A percentile compares a stretch with the other conserved stretches of the same genome.
These are phyloP conservation scores for Hiodon tergisus DNA, from an alignment of 2,113 vertebrate species.

Conservation along the genomic window DNA sequence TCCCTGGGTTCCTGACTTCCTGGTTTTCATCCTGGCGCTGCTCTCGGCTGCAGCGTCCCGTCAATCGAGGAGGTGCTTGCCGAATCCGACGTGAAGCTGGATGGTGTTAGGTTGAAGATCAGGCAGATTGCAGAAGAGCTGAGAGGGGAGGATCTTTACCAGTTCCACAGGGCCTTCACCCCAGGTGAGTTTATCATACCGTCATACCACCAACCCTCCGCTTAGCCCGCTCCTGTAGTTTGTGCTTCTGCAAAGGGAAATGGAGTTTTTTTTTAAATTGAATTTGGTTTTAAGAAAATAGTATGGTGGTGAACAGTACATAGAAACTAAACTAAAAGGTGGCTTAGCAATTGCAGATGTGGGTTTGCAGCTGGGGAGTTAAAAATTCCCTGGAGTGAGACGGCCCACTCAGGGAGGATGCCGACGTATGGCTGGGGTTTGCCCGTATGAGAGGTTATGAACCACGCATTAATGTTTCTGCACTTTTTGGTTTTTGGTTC, in stretches of 20 bases:
- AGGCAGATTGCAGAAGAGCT: conserved; percentile 84
- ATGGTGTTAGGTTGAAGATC: conserved; percentile 81
- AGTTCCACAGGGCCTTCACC: conserved; percentile 89
- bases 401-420: too few relatives aligned
- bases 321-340: too few relatives aligned
- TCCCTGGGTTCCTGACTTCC: too few relatives aligned
- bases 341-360: too few relatives aligned
- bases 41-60: conserved; percentile 64
- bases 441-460: too few relatives aligned
- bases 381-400: too few relatives aligned
- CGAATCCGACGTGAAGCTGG: conserved; percentile 84
- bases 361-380: too few relatives aligned
- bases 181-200: conserved; percentile 62
- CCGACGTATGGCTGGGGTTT: too few relatives aligned
- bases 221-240: neutral
- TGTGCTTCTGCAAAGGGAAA: neutral
- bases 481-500: too few relatives aligned
- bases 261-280: neutral
- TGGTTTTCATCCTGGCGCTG: neutral
- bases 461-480: too few relatives aligned
- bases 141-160: conserved; percentile 83
- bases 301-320: too few relatives aligned
- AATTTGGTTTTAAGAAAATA: neutral
- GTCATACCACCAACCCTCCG: neutral
- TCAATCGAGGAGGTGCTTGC: conserved; percentile 74